A percentile compares a stretch with the other conserved stretches of the same genome.
These are phyloP conservation scores for Selenia dentaria DNA, from an alignment of 2,888 invertebrate species.

Conservation along the genomic window DNA sequence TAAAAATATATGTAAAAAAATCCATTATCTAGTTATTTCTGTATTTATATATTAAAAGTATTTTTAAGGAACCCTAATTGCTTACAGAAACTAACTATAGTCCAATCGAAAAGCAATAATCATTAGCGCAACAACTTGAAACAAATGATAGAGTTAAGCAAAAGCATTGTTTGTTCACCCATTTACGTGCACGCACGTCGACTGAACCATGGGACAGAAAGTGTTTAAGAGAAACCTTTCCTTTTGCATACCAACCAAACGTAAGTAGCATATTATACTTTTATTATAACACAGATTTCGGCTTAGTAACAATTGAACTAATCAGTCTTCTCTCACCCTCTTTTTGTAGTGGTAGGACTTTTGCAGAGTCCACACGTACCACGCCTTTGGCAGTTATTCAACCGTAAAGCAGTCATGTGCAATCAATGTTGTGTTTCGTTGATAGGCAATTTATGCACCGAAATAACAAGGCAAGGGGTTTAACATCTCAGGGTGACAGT, in stretches of 20 bases:
- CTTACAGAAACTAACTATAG: neutral
- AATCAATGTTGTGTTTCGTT: neutral
- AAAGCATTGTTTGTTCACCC: slow-evolving; percentile 8
- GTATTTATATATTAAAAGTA: neutral
- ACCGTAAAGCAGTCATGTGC: no score
- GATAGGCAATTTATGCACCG: no score
- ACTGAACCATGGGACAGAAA: slow-evolving; percentile 43
- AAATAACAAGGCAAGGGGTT: no score
- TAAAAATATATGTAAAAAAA: neutral
- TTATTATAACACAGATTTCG: neutral
- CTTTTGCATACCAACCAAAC: slow-evolving; percentile 57
- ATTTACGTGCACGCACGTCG: neutral
- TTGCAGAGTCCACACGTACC: neutral
- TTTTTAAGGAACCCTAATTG: slow-evolving; percentile 16
- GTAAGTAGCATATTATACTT: slow-evolving; percentile 42
- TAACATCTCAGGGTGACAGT: no score
- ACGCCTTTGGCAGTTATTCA: no score
- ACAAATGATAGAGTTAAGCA: slow-evolving; percentile 3
- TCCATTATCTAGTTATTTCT: neutral
- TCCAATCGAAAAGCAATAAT: slow-evolving; percentile 18
- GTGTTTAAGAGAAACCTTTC: slow-evolving; percentile 39
- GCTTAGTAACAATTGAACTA: no score
- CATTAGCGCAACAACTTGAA: slow-evolving; percentile 9
- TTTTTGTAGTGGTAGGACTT: neutral
- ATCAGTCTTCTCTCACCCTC: no score